These are phyloP conservation scores for Zapornia atra DNA, from an alignment of 2,113 vertebrate genomes.

Conservation along the genomic window DNA sequence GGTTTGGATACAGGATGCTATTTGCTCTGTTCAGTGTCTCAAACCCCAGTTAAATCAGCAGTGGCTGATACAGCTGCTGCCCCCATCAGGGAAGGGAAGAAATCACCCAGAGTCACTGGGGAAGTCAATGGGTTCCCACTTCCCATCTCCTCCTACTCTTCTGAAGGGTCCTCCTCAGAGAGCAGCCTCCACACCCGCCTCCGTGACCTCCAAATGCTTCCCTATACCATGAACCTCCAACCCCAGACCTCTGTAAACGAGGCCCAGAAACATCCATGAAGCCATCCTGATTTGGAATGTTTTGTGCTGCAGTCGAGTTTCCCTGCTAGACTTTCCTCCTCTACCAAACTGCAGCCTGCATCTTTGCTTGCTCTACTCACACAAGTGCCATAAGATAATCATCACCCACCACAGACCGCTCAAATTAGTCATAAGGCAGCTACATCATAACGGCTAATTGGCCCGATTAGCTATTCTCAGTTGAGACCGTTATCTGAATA, in stretches of 20 bases:
- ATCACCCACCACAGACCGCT: slow-evolving; percentile 16
- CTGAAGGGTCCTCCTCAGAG: background rate
- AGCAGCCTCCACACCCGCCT: background rate
- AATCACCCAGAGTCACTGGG: background rate
- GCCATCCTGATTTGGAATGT: background rate
- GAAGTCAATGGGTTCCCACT: background rate
- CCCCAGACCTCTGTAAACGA: background rate
- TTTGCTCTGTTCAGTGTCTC: background rate
- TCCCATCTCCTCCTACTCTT: background rate
- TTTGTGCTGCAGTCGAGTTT: background rate
- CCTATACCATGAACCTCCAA: background rate
- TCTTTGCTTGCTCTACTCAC: background rate
- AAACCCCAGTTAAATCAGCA: background rate
- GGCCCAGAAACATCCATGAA: background rate
- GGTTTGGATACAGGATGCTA: background rate
- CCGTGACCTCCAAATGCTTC: background rate
- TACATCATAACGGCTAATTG: slow-evolving; percentile 52
- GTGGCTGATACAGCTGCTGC: background rate
- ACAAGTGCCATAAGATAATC: slow-evolving; percentile 14
- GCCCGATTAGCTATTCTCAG: slow-evolving; percentile 54
- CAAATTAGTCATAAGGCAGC: slow-evolving; percentile 48
- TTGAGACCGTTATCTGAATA: slow-evolving; percentile 60
- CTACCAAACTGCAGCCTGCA: background rate
- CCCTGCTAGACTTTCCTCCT: background rate
- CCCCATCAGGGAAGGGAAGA: background rate